Evolutionary conservation across 2,113 vertebrate genomes (phyloP), one percentile per base, ranked within the genome.

Genomic region (Alces alces): DNA sequence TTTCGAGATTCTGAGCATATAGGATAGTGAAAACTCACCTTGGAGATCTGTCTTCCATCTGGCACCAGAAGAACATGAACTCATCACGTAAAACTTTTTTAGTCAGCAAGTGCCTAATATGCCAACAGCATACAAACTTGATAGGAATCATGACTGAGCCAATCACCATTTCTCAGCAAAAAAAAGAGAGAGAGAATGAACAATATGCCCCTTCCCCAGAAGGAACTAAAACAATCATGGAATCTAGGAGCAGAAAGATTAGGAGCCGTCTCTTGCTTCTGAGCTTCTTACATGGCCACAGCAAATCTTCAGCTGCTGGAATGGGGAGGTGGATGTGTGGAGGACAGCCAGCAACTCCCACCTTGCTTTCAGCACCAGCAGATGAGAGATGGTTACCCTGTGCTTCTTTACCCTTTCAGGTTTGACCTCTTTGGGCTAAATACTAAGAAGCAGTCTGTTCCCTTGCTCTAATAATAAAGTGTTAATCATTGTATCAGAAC

Each of bases 1-100:
- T 98, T 99, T 99, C 98, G 99, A 99, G 98, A 99, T 99, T 97
- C 98, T 99, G 83, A 99, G 99, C 10, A 98, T 99, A 54, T 99
- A 99, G 99, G 96, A 96, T 96, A 98, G 87, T 82, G 61, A 92
- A 64, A 90, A 94, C 93, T 87, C 95, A 98, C 89, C 61, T 57
- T 86, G 66, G 58, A 93, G 86, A 93, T 98, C 96, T 97, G 95
- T 88, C 92, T 98, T 98, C 95, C 95, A 84, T 70, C 86, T 55
- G 96, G 95, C 98, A 97, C 58, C 98, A 95, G 96, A 96, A 28
- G 86, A 98, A 98, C 97, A 93, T 96, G 97, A 98, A 98, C 93
- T 98, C 90, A 90, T 96, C 96, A 97, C 94, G 97, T 94, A 98
- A 98, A 98, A 98, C 98, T 98, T 99, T 99, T 98, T 96, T 99